Conservation (phyloP, 2,113 vertebrate genomes). For the Aldabrachelys gigantea region DNA sequence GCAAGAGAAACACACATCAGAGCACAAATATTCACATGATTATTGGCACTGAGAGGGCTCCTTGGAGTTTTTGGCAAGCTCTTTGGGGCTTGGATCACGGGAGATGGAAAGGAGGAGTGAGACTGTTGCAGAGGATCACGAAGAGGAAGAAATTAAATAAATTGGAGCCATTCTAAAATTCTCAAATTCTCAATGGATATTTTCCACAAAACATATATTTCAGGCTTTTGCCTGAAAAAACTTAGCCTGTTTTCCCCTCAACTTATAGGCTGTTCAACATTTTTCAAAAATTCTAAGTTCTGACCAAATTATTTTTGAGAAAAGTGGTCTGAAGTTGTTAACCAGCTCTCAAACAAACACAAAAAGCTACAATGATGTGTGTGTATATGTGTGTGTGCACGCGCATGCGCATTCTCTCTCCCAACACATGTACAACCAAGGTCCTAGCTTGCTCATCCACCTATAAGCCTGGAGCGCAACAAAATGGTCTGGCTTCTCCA, state of each 20-base stretch:
- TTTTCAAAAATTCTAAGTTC: no score
- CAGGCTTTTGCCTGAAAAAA: background rate
- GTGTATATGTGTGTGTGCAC: accelerated
- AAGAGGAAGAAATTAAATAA: background rate
- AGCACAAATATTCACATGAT: background rate
- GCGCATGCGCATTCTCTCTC: accelerated
- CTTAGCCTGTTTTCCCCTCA: no score
- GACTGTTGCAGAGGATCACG: background rate
- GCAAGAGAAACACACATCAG: no score
- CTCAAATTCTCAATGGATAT: background rate
- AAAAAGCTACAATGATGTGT: no score
- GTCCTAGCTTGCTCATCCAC: no score
- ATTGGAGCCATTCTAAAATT: background rate
- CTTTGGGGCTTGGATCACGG: background rate
- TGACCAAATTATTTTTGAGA: no score
- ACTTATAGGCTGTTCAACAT: no score
- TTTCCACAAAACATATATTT: background rate
- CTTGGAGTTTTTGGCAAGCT: background rate
- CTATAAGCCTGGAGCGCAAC: no score
- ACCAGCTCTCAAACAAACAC: no score
- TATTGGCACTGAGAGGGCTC: background rate
- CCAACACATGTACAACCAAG: no score
- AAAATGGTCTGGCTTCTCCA: no score
- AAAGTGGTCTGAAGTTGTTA: no score
- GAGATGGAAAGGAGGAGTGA: background rate